Conservation (phyloP, 1,140 invertebrate genomes). For the Leptestheria dahalacensis region DNA sequence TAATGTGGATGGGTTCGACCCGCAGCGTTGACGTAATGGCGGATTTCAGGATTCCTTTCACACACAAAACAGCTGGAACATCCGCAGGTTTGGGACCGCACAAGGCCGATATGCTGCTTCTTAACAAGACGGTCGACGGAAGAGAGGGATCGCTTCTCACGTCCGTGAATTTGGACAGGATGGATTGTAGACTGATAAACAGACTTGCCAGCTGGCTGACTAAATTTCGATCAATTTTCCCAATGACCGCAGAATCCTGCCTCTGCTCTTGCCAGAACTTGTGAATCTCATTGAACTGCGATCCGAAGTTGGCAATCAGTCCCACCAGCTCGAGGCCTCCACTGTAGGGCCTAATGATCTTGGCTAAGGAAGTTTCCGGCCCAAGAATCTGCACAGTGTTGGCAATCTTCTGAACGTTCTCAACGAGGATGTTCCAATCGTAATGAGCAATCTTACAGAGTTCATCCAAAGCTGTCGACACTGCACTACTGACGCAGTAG, state of each 20-base stretch:
- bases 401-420: neutral
- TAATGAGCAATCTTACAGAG: neutral
- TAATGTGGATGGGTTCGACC: neutral
- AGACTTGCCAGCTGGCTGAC: neutral
- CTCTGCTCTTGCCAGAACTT: constrained; percentile 3
- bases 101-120: neutral
- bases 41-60: neutral
- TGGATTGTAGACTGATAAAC: neutral
- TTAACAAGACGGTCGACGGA: neutral
- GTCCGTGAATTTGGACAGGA: neutral
- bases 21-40: neutral
- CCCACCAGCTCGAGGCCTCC: neutral
- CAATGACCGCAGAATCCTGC: neutral
- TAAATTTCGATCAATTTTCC: neutral
- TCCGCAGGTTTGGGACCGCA: neutral
- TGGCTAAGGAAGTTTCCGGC: neutral
- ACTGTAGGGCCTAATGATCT: neutral
- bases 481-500: neutral
- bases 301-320: neutral
- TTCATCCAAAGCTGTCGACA: neutral
- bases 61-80: neutral
- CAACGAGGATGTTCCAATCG: constrained; percentile 1
- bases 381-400: constrained; percentile 1
- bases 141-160: neutral
- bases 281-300: neutral